Percentiles rank a stretch among this genome's conserved stretches.
Evolutionary conservation across 1,140 invertebrate species (phyloP).

Genomic region (Hormaphis cornu): DNA sequence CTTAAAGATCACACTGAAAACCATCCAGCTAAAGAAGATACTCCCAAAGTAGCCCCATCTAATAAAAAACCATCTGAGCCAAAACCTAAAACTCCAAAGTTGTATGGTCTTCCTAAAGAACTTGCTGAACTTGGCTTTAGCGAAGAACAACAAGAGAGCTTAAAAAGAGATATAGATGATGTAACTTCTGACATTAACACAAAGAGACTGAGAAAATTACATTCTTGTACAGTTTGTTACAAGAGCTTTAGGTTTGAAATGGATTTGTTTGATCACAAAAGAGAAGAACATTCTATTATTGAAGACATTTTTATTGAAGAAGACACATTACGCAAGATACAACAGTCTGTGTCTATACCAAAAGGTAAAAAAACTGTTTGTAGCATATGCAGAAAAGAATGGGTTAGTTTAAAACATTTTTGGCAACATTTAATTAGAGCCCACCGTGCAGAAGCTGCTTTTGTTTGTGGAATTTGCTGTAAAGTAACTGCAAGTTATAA

Average conservation of each 20-base stretch:
- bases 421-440: slow-evolving; percentile 56
- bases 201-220: slow-evolving; percentile 29
- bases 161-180: slow-evolving; percentile 20
- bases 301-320: slow-evolving; percentile 26
- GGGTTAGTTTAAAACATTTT: slow-evolving; percentile 52
- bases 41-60: not conserved
- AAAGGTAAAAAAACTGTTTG: slow-evolving; percentile 40
- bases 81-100: slow-evolving; percentile 10
- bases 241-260: slow-evolving; percentile 40
- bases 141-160: slow-evolving; percentile 18
- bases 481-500: slow-evolving; percentile 48
- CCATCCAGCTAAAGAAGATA: slow-evolving; percentile 35
- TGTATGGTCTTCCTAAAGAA: slow-evolving; percentile 27
- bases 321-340: not conserved
- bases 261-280: slow-evolving; percentile 45
- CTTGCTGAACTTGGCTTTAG: slow-evolving; percentile 14
- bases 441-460: slow-evolving; percentile 49
- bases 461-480: slow-evolving; percentile 53
- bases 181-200: slow-evolving; percentile 30
- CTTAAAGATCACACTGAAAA: slow-evolving; percentile 44
- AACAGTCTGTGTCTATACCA: not conserved
- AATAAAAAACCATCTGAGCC: not conserved
- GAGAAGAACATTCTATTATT: slow-evolving; percentile 38
- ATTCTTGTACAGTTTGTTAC: slow-evolving; percentile 22
- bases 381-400: slow-evolving; percentile 52